phyloP scores from a whole-genome alignment of 1,140 invertebrate species.

The Rhagoletis pomonella region DNA sequence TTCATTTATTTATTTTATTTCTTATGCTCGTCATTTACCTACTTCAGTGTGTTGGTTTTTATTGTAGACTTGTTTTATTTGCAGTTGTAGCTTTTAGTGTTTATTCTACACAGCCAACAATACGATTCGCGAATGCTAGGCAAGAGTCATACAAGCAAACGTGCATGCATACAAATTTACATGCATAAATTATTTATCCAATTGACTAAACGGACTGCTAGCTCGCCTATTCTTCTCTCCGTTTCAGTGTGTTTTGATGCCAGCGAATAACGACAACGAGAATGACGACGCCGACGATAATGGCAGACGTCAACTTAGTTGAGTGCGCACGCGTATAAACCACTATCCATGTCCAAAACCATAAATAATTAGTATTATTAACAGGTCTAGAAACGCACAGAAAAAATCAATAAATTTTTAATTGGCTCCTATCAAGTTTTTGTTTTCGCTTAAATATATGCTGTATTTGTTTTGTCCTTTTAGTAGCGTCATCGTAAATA shows the following conservation, averaged over 20 bases:
- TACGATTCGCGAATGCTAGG: background rate
- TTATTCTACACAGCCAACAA: background rate
- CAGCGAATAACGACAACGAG: too few relatives aligned
- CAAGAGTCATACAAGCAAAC: background rate
- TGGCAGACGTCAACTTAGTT: background rate
- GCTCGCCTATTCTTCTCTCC: background rate
- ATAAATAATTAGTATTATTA: constrained; percentile 51
- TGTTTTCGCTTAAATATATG: background rate
- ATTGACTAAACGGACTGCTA: background rate
- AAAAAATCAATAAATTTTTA: constrained; percentile 50
- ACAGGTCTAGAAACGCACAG: constrained; percentile 46
- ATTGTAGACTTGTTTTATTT: constrained; percentile 28
- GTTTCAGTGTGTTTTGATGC: too few relatives aligned
- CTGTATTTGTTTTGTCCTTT: background rate
- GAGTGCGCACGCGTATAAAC: background rate
- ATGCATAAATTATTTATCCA: background rate
- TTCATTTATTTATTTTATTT: background rate
- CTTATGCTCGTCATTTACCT: too few relatives aligned
- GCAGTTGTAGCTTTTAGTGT: constrained; percentile 31
- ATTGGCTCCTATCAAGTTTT: constrained; percentile 47
- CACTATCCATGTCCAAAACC: constrained; percentile 24
- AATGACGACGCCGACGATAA: background rate
- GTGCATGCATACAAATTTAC: background rate
- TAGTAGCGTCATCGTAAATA: background rate
- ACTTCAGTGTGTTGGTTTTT: background rate